These are phyloP conservation scores for Hippocampus zosterae DNA, from an alignment of 2,113 vertebrate genomes.

Conservation along the genomic window DNA sequence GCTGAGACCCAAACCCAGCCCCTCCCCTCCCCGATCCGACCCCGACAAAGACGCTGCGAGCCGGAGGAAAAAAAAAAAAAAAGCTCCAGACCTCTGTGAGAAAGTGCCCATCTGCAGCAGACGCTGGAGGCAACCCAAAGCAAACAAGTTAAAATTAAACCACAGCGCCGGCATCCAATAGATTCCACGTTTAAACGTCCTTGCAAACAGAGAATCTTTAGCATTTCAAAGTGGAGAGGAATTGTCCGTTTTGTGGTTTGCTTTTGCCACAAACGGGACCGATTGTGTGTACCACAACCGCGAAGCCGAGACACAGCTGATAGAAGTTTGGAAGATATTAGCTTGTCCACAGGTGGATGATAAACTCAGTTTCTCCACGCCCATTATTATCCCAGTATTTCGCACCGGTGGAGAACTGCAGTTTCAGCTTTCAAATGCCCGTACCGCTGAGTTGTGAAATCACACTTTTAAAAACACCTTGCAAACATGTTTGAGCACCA, in stretches of 20 bases:
- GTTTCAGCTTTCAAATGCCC: too few relatives aligned
- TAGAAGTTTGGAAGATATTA: slow-evolving; percentile 2
- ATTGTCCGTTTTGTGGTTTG: slow-evolving; percentile 52
- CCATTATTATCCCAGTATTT: not conserved
- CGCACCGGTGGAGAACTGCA: not conserved
- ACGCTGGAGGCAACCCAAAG: slow-evolving; percentile 65
- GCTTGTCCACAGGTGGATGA: slow-evolving; percentile 6
- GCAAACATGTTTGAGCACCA: too few relatives aligned
- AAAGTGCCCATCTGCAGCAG: slow-evolving; percentile 69
- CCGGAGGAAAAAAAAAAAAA: slow-evolving; percentile 5
- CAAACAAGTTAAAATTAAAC: slow-evolving; percentile 77
- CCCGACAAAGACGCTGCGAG: slow-evolving; percentile 22
- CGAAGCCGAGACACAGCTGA: slow-evolving; percentile 16
- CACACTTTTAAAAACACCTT: too few relatives aligned
- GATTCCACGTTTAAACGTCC: slow-evolving; percentile 58
- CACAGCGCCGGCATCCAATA: slow-evolving; percentile 55
- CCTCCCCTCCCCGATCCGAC: slow-evolving; percentile 18
- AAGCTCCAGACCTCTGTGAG: slow-evolving; percentile 61
- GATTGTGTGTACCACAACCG: slow-evolving; percentile 30
- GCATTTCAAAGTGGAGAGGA: slow-evolving; percentile 57
- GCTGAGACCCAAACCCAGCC: slow-evolving; percentile 21
- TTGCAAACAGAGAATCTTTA: slow-evolving; percentile 63
- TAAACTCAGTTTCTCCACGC: not conserved
- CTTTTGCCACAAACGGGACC: slow-evolving; percentile 33
- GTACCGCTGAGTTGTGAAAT: too few relatives aligned